Evolutionary conservation across 2,888 invertebrate genomes (phyloP), one percentile per base, ranked within the genome.

Genomic region (Drosophila pegasa): DNA sequence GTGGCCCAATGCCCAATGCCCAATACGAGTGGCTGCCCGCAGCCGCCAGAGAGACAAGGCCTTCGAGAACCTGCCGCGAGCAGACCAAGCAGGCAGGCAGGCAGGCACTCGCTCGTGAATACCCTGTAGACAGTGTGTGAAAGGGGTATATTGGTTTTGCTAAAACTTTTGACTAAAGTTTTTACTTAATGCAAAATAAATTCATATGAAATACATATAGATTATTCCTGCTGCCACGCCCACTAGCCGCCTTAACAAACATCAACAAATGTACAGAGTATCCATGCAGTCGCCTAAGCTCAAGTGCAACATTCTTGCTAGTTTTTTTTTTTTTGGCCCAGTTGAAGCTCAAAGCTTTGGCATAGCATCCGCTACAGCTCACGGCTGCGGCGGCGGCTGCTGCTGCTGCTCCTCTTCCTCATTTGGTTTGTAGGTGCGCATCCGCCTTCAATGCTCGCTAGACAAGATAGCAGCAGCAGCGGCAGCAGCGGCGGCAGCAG

Each of bases 371-470:
- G 83, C 82, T 68, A 81, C 50, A 65, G 51, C 52, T 57, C 41
- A 41, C 56, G 31, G 52, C 43, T 37, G 41, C 20, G 35, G 47
- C 41, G 35, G 58, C 25, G 20, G 35, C 22, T 10, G 40, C 1
- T 40, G 51, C 12, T 63, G 68, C 78, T 78, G 78, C 78, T 78
- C 78, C 78, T 78, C 85, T 70, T 82, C 86, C 82, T 82, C 86
- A 82, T 85, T 86, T 86, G 86, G 75, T 66, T 87, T 84, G 67
- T 87, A 80, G 87, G 80, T 84, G 84, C 75, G 87, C 87, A 84
- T 84, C 87, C 84, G 84, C 84, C 84, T 82, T 78, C 80, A 71
- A 57, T 48, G 65, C 48, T 71, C 69, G 66, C 48, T 75, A 76
- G 66, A 78, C 76, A 64, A 31, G 60, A 59, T 12, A 45, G 45